Evolutionary conservation across 2,888 invertebrate species (phyloP), one percentile per base, ranked within the genome.

Genomic region (Nebria brevicollis): DNA sequence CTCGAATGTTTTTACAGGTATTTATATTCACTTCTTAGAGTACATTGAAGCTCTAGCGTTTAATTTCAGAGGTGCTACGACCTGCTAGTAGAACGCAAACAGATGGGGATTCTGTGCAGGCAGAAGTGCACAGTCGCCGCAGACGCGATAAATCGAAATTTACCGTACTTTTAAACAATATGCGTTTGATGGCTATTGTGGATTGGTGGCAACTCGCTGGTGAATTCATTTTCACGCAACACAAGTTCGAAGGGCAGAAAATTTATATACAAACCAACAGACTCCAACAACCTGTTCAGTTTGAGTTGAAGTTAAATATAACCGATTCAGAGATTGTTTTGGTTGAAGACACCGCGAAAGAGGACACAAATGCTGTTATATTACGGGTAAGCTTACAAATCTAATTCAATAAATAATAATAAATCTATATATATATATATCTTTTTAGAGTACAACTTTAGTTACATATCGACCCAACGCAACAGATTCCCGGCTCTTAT

Each of bases 271-370:
- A 66, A 15, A 8, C 15, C 8, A 11, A 3, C 11, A 25, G 13
- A 25, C 73, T 41, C 20, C 34, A 64, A 20, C 72, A 20, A 81
- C 77, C 75, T 25, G 85, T 15, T 83, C 84, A 82, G 83, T 92
- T 95, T 88, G 98, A 98, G 89, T 90, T 98, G 64, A 97, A 97
- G 88, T 91, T 99, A 79, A 98, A 98, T 89, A 94, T 98, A 41
- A 97, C 97, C 0, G 97, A 98, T 89, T 98, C 98, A 3, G 98
- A 99, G 90, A 91, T 99, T 81, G 97, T 99, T 54, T 92, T 98
- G 64, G 95, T 99, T 0, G 98, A 99, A 88, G 95, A 98, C 87
- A 94, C 96, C 0, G 94, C 96, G 0, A 92, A 95, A 15, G 92
- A 93, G 90, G 97, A 98, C 88, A 96, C 98, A 0, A 97, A 97